Conservation (phyloP, 2,888 invertebrate genomes). For the Leptopterna dolabrata region DNA sequence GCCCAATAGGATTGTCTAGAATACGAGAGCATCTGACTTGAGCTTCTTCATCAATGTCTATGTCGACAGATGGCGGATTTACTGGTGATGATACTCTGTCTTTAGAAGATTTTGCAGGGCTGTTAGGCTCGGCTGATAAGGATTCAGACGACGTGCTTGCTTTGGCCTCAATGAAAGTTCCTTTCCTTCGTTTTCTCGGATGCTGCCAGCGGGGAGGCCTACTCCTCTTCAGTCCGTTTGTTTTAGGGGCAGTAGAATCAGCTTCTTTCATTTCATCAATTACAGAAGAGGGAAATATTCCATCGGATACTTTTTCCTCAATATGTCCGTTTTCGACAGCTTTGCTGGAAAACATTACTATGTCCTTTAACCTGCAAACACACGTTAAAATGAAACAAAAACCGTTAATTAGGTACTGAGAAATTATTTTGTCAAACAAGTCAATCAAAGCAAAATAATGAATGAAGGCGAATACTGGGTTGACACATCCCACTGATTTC, state of each 20-base stretch:
- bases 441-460: too few species aligned
- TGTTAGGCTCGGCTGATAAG: background rate
- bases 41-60: background rate
- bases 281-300: too few species aligned
- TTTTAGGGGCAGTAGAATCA: background rate
- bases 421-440: too few species aligned
- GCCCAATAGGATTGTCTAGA: background rate
- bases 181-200: background rate
- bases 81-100: background rate
- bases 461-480: too few species aligned
- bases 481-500: too few species aligned
- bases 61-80: background rate
- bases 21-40: background rate
- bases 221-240: background rate
- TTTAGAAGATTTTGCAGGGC: background rate
- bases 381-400: background rate
- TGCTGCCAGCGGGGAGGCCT: background rate
- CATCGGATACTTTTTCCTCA: too few species aligned
- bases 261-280: background rate
- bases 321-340: background rate
- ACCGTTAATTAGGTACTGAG: too few species aligned
- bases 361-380: background rate
- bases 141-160: background rate
- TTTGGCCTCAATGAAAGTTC: background rate
- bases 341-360: background rate